phyloP scores from a whole-genome alignment of 2,888 invertebrate genomes.

The Pocota personata region DNA sequence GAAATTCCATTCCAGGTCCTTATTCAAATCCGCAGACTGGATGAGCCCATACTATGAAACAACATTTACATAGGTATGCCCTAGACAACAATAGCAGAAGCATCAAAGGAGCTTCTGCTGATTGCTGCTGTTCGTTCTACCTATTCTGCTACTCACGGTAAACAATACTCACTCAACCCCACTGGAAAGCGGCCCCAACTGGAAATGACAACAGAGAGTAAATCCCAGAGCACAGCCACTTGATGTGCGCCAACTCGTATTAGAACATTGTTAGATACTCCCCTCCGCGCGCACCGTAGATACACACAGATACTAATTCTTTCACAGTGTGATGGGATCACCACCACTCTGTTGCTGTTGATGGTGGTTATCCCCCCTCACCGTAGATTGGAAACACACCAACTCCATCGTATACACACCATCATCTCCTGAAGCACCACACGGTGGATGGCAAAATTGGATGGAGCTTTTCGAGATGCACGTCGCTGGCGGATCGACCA shows the following conservation, averaged over 20 bases:
- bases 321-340: neutral
- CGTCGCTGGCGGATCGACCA: conserved; percentile 59
- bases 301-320: neutral
- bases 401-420: conserved; percentile 41
- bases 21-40: conserved; percentile 9
- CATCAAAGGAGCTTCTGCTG: conserved; percentile 3
- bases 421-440: conserved; percentile 18
- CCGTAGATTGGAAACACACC: neutral
- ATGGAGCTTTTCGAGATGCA: conserved; percentile 71
- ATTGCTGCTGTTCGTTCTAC: neutral
- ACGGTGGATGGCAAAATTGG: conserved; percentile 42
- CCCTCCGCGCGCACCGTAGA: neutral
- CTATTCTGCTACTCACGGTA: conserved; percentile 27
- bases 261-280: conserved; percentile 15
- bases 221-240: conserved; percentile 8
- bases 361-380: neutral
- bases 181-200: conserved; percentile 45
- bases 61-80: neutral
- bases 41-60: neutral
- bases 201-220: conserved; percentile 64
- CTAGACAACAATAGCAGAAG: conserved; percentile 6
- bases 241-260: conserved; percentile 45
- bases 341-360: conserved; percentile 13
- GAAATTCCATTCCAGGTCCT: conserved; percentile 50
- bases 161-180: conserved; percentile 32